Percentiles rank a stretch among this genome's conserved stretches.
Conservation (phyloP, 1,140 invertebrate species). For the Cotesia typhae region DNA sequence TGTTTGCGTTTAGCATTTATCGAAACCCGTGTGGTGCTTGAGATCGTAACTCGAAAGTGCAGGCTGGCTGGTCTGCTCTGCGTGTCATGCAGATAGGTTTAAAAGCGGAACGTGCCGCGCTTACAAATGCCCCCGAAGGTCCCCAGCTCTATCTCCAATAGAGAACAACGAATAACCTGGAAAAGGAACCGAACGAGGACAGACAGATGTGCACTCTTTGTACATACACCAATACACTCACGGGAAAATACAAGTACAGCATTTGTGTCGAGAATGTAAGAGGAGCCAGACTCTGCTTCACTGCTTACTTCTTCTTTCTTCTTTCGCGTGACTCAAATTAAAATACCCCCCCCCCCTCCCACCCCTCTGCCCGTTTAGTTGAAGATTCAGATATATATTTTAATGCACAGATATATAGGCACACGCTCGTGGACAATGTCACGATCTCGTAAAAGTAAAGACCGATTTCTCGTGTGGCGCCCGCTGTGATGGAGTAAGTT, state of each 20-base stretch:
- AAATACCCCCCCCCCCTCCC: not conserved
- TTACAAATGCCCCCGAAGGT: slow-evolving; percentile 57
- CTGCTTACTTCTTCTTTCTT: not conserved
- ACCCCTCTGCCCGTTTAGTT: not conserved
- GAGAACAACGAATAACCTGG: not conserved
- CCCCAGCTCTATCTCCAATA: not conserved
- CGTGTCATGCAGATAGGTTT: slow-evolving; percentile 66
- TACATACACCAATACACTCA: not conserved
- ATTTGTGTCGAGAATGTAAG: too few relatives aligned
- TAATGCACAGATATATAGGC: too few relatives aligned
- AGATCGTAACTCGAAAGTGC: slow-evolving; percentile 63
- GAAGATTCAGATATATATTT: too few relatives aligned
- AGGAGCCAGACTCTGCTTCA: too few relatives aligned
- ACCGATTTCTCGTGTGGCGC: slow-evolving; percentile 19
- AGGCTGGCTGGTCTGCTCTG: slow-evolving; percentile 50
- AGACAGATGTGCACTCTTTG: not conserved
- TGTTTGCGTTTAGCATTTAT: slow-evolving; percentile 66
- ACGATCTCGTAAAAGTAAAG: slow-evolving; percentile 14
- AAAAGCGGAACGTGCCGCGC: slow-evolving; percentile 63
- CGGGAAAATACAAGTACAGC: too few relatives aligned
- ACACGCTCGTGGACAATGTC: slow-evolving; percentile 9
- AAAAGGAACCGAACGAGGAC: not conserved
- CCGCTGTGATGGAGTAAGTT: slow-evolving; percentile 13
- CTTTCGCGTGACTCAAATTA: slow-evolving; percentile 30
- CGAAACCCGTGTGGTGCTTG: slow-evolving; percentile 55